A percentile compares a stretch with the other conserved stretches of the same genome.
phyloP scores from a whole-genome alignment of 2,797 vertebrate species.

The Alectoris magna region DNA sequence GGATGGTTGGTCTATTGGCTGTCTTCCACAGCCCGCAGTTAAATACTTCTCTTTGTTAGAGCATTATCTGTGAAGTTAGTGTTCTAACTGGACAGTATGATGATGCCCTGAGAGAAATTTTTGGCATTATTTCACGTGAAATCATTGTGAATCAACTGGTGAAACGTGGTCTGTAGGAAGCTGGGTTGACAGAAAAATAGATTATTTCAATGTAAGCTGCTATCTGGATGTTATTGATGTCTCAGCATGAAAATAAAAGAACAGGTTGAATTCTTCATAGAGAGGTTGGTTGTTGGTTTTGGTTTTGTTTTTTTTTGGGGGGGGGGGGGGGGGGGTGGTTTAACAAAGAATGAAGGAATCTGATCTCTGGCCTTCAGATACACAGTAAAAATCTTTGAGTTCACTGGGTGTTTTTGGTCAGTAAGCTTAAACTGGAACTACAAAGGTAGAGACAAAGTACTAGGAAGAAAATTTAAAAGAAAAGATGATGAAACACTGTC shows the following conservation, averaged over 20 bases:
- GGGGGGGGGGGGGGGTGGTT: not conserved
- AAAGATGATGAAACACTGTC: not conserved
- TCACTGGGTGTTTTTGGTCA: not conserved
- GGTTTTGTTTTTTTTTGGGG: too few species aligned
- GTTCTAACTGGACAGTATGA: not conserved
- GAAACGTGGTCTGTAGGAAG: not conserved
- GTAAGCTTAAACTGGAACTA: not conserved
- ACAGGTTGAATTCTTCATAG: not conserved
- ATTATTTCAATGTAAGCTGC: not conserved
- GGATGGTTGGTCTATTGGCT: not conserved
- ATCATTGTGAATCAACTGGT: not conserved
- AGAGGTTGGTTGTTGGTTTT: not conserved
- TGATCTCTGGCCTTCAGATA: not conserved
- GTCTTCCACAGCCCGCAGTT: not conserved
- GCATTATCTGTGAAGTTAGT: not conserved
- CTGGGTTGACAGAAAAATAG: not conserved
- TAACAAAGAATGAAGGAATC: not conserved
- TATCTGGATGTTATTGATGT: not conserved
- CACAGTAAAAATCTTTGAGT: not conserved
- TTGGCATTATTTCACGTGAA: not conserved
- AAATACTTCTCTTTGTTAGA: not conserved
- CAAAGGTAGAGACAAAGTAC: not conserved
- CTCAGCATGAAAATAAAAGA: not conserved
- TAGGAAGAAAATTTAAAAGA: not conserved
- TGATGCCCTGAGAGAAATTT: not conserved